A percentile compares a stretch with the other conserved stretches of the same genome.
These are phyloP conservation scores for Heteromurus nitidus DNA, from an alignment of 2,888 invertebrate species.

Conservation along the genomic window DNA sequence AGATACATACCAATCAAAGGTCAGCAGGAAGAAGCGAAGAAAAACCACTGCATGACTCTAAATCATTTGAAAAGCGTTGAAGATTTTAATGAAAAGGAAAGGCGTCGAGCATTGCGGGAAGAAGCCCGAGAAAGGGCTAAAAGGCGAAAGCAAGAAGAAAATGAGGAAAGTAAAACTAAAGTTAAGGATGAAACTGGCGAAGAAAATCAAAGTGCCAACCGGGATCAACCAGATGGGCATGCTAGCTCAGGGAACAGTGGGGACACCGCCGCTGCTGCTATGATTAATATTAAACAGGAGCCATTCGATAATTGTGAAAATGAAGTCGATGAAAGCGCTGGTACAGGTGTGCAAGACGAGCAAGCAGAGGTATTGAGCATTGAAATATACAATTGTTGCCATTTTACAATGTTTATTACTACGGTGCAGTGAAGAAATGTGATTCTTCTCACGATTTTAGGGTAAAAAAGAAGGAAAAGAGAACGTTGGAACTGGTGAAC, in stretches of 20 bases:
- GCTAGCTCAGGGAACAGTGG: too few relatives aligned
- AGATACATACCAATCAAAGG: slow-evolving; percentile 73
- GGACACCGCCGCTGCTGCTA: background rate
- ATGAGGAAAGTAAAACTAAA: too few relatives aligned
- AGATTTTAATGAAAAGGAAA: slow-evolving; percentile 67
- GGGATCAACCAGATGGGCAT: too few relatives aligned
- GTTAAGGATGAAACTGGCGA: slow-evolving; percentile 15
- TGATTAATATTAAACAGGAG: slow-evolving; percentile 40
- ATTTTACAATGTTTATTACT: background rate
- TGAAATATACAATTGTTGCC: slow-evolving; percentile 1
- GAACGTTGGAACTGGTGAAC: slow-evolving; percentile 24
- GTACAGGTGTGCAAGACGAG: background rate
- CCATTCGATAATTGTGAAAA: slow-evolving; percentile 21
- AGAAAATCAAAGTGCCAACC: too few relatives aligned
- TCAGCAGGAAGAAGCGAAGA: slow-evolving; percentile 66
- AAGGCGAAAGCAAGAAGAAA: slow-evolving; percentile 59
- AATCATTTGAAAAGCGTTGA: slow-evolving; percentile 72
- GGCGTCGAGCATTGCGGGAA: slow-evolving; percentile 58
- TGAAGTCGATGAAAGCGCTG: background rate
- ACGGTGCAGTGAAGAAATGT: too few relatives aligned
- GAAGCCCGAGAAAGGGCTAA: slow-evolving; percentile 59
- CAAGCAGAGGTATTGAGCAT: background rate
- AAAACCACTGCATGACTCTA: slow-evolving; percentile 71
- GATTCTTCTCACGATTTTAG: too few relatives aligned
- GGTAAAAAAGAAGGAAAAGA: slow-evolving; percentile 21